Evolutionary conservation across 2,797 vertebrate genomes (phyloP), one percentile per base, ranked within the genome.

Genomic region (Artibeus lituratus): DNA sequence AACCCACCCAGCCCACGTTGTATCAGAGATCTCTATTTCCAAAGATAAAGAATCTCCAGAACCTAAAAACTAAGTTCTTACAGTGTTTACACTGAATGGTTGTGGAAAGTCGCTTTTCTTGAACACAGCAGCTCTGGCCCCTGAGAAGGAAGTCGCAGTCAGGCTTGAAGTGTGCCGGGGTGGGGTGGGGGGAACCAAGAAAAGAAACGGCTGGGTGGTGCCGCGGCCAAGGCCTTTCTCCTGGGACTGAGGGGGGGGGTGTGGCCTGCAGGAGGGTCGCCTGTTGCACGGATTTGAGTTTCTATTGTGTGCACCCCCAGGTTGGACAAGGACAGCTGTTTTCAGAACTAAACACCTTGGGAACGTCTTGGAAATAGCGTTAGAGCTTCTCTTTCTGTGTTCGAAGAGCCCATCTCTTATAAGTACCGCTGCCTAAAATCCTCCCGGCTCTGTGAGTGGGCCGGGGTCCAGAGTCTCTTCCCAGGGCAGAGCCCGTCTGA

Each of bases 121-220:
- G 29, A 91, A 67, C 47, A 42, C 1, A 26, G 39, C 6, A 35
- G 26, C 81, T 67, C 74, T 51, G 49, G 59, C 53, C 76, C 62
- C 80, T 67, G 72, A 95, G 93, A 85, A 93, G 62, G 87, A 92
- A 87, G 73, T 69, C 53, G 2, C 4, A 70, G 35, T 35, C 44
- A 57, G 77, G 53, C 44, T 10, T 81, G 47, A 84, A 53, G 65
- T 16, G 26, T 47, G 59, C 51, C 26, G 32, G 77, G 86, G n/a
- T n/a, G n/a, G n/a, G n/a, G n/a, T n/a, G n/a, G 86, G 62, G 42
- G n/a, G 35, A 47, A 47, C 1, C 35, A 42, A 42, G 6, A 37
- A 37, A 49, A 35, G 80, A 39, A 77, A 47, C 1, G 16, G 35
- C 26, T 49, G 9, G 22, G n/a, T 6, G 53, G 59, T 7, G 10